phyloP scores from a whole-genome alignment of 1,140 invertebrate genomes.

The Drosophila littoralis region DNA sequence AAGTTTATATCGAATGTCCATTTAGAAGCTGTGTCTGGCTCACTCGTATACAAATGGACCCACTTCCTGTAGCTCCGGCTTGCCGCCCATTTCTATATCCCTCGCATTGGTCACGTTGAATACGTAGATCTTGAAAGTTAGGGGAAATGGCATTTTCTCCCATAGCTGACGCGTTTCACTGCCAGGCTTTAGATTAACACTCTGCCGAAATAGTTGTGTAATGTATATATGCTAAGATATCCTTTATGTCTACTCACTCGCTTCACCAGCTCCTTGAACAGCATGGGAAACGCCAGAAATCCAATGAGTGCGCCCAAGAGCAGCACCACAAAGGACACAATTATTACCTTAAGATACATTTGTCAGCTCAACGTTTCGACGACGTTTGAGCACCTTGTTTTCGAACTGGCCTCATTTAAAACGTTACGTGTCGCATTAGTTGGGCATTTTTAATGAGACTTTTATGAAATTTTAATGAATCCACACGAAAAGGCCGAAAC shows the following conservation, averaged over 20 bases:
- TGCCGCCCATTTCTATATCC: conserved; percentile 88
- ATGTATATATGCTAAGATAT: background rate
- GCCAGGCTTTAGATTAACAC: conserved; percentile 86
- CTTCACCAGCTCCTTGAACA: conserved; percentile 33
- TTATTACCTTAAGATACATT: conserved; percentile 45
- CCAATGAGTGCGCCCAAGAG: conserved; percentile 43
- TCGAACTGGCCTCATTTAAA: conserved; percentile 24
- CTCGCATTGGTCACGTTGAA: conserved; percentile 89
- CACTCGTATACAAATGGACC: conserved; percentile 91
- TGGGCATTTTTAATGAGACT: conserved; percentile 27
- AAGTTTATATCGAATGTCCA: too few species aligned
- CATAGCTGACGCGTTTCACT: conserved; percentile 88
- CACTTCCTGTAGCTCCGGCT: conserved; percentile 88
- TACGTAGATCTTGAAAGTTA: conserved; percentile 91
- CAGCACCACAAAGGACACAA: conserved; percentile 41
- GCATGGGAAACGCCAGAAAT: conserved; percentile 41
- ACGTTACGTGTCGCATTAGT: conserved; percentile 33
- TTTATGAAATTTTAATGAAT: conserved; percentile 40
- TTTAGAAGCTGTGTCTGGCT: conserved; percentile 73
- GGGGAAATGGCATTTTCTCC: conserved; percentile 88
- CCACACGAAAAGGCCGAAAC: background rate
- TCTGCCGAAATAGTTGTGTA: conserved; percentile 63
- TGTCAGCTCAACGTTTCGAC: background rate
- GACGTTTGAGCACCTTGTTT: background rate
- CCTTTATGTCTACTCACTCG: conserved; percentile 11